Conservation (phyloP, 2,888 invertebrate species). For the Cephus spinipes region DNA sequence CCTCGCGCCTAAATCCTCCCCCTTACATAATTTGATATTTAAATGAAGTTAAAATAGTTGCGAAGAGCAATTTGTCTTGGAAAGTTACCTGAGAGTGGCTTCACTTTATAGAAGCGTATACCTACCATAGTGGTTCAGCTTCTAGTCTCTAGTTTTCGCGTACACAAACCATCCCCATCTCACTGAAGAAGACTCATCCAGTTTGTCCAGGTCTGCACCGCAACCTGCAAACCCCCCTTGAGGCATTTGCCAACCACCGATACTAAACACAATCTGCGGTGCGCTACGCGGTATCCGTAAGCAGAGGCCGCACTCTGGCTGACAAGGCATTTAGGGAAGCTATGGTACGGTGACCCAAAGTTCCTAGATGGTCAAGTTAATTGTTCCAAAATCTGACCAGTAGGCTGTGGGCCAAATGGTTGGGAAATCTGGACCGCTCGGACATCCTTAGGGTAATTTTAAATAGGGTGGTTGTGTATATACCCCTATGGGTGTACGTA, state of each 20-base stretch:
- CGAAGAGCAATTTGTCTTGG: slow-evolving; percentile 59
- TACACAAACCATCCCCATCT: background rate
- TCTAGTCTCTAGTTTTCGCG: background rate
- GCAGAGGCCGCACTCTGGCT: background rate
- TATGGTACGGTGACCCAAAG: background rate
- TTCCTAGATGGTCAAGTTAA: background rate
- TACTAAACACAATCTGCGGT: background rate
- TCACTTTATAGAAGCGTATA: background rate
- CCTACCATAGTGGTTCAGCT: background rate
- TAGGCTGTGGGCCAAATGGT: background rate
- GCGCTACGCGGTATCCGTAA: background rate
- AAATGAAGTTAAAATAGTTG: slow-evolving; percentile 61
- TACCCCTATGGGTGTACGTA: background rate
- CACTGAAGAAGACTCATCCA: background rate
- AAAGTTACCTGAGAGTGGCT: slow-evolving; percentile 33
- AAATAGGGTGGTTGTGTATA: background rate
- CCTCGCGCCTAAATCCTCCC: slow-evolving; percentile 26
- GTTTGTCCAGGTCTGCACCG: background rate
- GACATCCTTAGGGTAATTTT: background rate
- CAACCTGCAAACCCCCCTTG: background rate
- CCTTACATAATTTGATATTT: slow-evolving; percentile 56
- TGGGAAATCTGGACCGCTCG: background rate
- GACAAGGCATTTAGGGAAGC: background rate
- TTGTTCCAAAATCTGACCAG: background rate
- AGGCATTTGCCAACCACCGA: slow-evolving; percentile 1